phyloP scores from a whole-genome alignment of 2,797 vertebrate genomes.

The Nyctibius grandis region DNA sequence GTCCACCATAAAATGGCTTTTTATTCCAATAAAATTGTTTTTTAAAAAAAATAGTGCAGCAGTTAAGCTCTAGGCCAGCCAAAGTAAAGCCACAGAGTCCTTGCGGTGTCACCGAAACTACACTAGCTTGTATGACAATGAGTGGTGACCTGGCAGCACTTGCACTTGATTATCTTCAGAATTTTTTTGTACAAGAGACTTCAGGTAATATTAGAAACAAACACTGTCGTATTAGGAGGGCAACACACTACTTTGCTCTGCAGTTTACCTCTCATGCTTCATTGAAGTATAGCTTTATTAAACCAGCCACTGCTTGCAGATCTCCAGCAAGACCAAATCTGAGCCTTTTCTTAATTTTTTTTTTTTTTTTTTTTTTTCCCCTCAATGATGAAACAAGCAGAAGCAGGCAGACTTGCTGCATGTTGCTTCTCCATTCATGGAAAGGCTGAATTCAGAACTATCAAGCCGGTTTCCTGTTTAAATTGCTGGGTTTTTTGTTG shows the following conservation, averaged over 20 bases:
- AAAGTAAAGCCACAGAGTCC: not conserved
- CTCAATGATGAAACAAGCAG: not conserved
- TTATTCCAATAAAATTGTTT: not conserved
- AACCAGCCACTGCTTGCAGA: not conserved
- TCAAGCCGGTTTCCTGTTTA: constrained; percentile 25
- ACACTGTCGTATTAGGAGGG: not conserved
- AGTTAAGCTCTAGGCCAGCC: not conserved
- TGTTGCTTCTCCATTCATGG: not conserved
- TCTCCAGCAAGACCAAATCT: not conserved
- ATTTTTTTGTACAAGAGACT: not conserved
- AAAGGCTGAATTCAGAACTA: not conserved
- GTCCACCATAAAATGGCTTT: not conserved
- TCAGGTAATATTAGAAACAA: not conserved
- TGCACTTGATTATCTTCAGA: not conserved
- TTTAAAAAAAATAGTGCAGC: not conserved
- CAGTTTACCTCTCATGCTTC: not conserved
- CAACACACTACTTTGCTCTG: not conserved
- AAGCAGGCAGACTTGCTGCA: not conserved
- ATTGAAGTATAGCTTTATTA: not conserved
- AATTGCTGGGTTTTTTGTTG: not conserved
- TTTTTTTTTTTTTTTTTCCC: not conserved
- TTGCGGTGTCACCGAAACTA: not conserved
- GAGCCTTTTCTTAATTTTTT: not conserved
- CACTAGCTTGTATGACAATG: not conserved
- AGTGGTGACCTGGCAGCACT: not conserved